A percentile compares a stretch with the other conserved stretches of the same genome.
Evolutionary conservation across 2,888 invertebrate species (phyloP).

Genomic region (Zhengitettix transpicula): DNA sequence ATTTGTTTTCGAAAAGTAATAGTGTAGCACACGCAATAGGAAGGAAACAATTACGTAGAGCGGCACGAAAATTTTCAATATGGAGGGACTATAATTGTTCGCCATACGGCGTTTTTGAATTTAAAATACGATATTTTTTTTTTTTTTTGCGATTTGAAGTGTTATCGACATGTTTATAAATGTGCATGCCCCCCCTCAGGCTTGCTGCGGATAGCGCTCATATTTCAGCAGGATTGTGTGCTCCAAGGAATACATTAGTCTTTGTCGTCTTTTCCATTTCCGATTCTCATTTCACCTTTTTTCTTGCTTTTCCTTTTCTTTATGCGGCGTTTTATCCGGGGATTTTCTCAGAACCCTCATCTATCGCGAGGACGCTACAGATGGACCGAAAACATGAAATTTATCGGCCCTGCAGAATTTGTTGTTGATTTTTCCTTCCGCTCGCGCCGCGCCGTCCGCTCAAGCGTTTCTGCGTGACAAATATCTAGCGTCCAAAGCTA

Average conservation of each 20-base stretch:
- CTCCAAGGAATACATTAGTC: constrained; percentile 8
- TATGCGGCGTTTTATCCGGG: background rate
- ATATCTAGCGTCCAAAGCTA: too few species aligned
- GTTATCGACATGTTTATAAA: too few species aligned
- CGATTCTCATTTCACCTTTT: constrained; percentile 4
- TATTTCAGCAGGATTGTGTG: constrained; percentile 8
- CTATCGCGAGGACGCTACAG: background rate
- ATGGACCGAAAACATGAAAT: background rate
- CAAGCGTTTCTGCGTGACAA: too few species aligned
- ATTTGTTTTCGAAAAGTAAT: too few species aligned
- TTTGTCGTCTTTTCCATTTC: constrained; percentile 7
- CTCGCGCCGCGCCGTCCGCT: background rate
- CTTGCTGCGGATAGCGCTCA: constrained; percentile 7
- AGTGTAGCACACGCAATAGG: too few species aligned
- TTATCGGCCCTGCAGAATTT: background rate
- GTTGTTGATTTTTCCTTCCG: background rate
- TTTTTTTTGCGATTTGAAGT: too few species aligned
- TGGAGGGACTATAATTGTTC: too few species aligned
- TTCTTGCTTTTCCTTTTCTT: background rate
- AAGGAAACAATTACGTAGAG: too few species aligned
- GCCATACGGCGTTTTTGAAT: too few species aligned
- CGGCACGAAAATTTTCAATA: too few species aligned
- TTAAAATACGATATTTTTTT: too few species aligned
- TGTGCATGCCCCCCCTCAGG: background rate
- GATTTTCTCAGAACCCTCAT: background rate